Conservation (phyloP, 2,888 invertebrate genomes). For the Seira musarum region DNA sequence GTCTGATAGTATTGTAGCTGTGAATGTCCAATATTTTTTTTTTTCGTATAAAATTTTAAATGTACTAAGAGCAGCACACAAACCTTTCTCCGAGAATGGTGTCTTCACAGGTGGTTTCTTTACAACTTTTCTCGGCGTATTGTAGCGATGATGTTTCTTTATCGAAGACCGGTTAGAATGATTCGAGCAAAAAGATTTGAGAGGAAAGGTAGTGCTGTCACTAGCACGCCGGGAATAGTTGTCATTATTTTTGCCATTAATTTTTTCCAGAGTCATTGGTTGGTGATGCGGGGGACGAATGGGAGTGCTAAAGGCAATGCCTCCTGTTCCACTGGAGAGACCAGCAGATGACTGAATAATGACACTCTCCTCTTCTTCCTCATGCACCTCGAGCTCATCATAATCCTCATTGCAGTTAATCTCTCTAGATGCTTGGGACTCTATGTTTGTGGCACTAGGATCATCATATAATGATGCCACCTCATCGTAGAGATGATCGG, state of each 20-base stretch:
- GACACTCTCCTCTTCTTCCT: conserved; percentile 45
- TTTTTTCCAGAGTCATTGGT: background rate
- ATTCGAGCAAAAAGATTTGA: conserved; percentile 26
- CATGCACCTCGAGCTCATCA: too few relatives aligned
- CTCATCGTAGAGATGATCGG: conserved; percentile 26
- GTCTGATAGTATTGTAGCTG: too few relatives aligned
- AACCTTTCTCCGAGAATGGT: conserved; percentile 66
- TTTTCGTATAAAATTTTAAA: too few relatives aligned
- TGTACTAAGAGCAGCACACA: too few relatives aligned
- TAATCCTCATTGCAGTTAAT: conserved; percentile 30
- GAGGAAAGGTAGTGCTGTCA: conserved; percentile 19
- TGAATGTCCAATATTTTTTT: too few relatives aligned
- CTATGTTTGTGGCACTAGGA: conserved; percentile 9
- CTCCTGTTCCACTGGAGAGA: conserved; percentile 4
- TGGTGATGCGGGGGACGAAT: conserved; percentile 12
- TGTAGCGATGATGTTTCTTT: conserved; percentile 12
- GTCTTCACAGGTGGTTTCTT: conserved; percentile 66
- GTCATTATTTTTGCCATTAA: background rate
- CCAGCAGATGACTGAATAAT: conserved; percentile 37
- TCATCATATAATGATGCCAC: conserved; percentile 23
- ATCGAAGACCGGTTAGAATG: conserved; percentile 32
- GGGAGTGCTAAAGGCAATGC: conserved; percentile 57
- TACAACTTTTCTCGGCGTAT: conserved; percentile 61
- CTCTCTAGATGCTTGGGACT: conserved; percentile 15
- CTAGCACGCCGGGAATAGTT: conserved; percentile 29